Conservation (phyloP, 2,797 vertebrate genomes). For the Cryptoprocta ferox region DNA sequence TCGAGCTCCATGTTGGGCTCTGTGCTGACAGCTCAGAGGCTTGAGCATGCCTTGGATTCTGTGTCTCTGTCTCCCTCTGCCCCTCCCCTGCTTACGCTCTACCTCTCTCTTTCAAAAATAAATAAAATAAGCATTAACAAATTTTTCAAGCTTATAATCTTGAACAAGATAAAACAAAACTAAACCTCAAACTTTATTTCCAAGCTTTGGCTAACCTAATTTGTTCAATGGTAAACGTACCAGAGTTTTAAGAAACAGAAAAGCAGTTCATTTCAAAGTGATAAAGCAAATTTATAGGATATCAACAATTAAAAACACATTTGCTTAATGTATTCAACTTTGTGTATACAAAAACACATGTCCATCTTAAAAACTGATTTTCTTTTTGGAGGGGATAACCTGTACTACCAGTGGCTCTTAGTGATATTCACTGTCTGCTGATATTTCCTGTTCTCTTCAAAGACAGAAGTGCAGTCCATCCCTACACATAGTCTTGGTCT, state of each 20-base stretch:
- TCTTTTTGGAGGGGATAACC: neutral
- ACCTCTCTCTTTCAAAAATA: too few relatives aligned
- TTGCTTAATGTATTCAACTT: neutral
- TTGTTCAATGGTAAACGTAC: neutral
- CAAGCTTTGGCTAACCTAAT: neutral
- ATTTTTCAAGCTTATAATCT: neutral
- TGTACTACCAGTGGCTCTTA: neutral
- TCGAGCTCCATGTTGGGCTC: too few relatives aligned
- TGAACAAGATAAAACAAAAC: constrained; percentile 15
- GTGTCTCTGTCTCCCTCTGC: too few relatives aligned
- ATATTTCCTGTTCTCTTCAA: neutral
- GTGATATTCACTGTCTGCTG: neutral
- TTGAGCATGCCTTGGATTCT: too few relatives aligned
- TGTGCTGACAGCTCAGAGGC: too few relatives aligned
- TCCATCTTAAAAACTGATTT: neutral
- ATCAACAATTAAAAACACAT: constrained; percentile 26
- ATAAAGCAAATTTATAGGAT: neutral
- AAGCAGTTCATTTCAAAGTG: neutral
- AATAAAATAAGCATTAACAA: too few relatives aligned
- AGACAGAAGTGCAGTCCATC: neutral
- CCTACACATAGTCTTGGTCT: neutral
- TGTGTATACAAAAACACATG: neutral
- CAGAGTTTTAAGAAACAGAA: constrained; percentile 14
- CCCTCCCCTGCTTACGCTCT: too few relatives aligned
- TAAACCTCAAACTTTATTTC: neutral